A percentile compares a stretch with the other conserved stretches of the same genome.
phyloP scores from a whole-genome alignment of 2,797 vertebrate species.

The Cuniculus paca region DNA sequence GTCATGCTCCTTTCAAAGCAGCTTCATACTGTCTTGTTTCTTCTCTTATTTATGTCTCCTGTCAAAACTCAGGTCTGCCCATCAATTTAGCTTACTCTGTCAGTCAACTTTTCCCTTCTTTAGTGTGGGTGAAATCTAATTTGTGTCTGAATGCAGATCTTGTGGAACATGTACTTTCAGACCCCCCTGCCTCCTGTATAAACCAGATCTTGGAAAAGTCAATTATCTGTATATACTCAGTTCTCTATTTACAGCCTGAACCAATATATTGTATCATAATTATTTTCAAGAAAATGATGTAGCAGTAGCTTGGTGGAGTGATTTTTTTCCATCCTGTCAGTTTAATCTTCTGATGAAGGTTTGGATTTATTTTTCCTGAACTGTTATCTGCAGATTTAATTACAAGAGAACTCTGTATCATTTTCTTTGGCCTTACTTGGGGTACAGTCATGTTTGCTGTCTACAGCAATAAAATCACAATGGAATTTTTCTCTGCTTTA shows the following conservation, averaged over 20 bases:
- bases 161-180: not conserved
- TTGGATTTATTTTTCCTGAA: conserved; percentile 59
- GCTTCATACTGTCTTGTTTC: not conserved
- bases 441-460: not conserved
- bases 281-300: conserved; percentile 55
- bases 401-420: not conserved
- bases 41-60: conserved; percentile 48
- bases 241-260: not conserved
- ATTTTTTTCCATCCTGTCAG: not conserved
- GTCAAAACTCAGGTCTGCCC: conserved; percentile 25
- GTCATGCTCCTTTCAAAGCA: not conserved
- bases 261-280: not conserved
- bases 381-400: conserved; percentile 66
- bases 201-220: conserved; percentile 48
- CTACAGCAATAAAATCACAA: not conserved
- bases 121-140: conserved; percentile 54
- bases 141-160: conserved; percentile 41
- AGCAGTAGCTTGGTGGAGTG: conserved; percentile 10
- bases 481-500: not conserved
- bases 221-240: conserved; percentile 3
- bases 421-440: conserved; percentile 2
- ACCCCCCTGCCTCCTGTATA: not conserved
- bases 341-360: conserved; percentile 54
- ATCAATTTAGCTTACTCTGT: not conserved
- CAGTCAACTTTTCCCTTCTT: not conserved